Evolutionary conservation across 1,140 invertebrate species (phyloP).

Genomic region (Trialeurodes vaporariorum): DNA sequence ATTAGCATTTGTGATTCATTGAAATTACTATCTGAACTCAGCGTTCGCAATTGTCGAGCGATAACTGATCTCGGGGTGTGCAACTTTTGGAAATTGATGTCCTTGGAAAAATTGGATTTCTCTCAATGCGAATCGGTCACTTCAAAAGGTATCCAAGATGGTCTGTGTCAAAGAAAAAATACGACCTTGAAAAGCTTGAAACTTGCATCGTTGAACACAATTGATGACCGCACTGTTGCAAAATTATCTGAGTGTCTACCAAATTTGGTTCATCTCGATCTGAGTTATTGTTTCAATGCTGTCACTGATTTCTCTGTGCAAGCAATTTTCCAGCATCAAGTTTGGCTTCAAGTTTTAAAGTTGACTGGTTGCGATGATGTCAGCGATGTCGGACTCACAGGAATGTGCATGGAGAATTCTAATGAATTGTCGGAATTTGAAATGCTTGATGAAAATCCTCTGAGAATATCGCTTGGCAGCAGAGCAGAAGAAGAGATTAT

Average conservation of each 20-base stretch:
- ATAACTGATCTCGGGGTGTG: slow-evolving; percentile 46
- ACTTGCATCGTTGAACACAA: slow-evolving; percentile 42
- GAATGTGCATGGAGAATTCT: slow-evolving; percentile 39
- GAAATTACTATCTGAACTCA: slow-evolving; percentile 40
- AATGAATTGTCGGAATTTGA: slow-evolving; percentile 23
- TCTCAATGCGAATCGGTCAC: slow-evolving; percentile 52
- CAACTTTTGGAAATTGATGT: slow-evolving; percentile 40
- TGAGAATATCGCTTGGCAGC: slow-evolving; percentile 46
- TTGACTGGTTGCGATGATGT: slow-evolving; percentile 51
- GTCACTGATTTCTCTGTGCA: slow-evolving; percentile 50
- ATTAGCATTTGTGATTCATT: slow-evolving; percentile 44
- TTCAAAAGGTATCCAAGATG: slow-evolving; percentile 42
- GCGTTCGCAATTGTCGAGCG: slow-evolving; percentile 43
- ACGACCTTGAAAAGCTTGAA: slow-evolving; percentile 40
- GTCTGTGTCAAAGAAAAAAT: slow-evolving; percentile 40
- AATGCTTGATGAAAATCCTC: slow-evolving; percentile 16
- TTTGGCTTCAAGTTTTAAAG: slow-evolving; percentile 43
- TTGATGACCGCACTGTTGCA: slow-evolving; percentile 47
- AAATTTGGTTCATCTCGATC: slow-evolving; percentile 44
- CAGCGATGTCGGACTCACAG: slow-evolving; percentile 50
- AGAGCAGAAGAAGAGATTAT: slow-evolving; percentile 53
- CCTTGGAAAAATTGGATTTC: slow-evolving; percentile 46
- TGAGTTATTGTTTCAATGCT: slow-evolving; percentile 51
- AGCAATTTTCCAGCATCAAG: slow-evolving; percentile 45
- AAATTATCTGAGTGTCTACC: slow-evolving; percentile 41